Evolutionary conservation across 2,888 invertebrate genomes (phyloP), one percentile per base, ranked within the genome.

Genomic region (Malacosoma neustria): DNA sequence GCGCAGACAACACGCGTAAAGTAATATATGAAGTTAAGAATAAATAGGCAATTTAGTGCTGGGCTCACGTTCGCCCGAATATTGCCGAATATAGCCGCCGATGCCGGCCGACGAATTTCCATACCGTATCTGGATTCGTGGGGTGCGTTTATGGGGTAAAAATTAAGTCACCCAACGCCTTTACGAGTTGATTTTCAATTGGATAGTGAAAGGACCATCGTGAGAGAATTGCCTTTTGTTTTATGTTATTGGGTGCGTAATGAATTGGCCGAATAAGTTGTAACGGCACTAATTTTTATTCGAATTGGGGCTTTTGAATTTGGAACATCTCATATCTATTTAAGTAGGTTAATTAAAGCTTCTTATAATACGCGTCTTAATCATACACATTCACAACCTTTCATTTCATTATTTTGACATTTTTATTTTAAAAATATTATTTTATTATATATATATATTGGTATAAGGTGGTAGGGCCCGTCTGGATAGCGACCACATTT

Each of bases 11-110:
- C 84, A 81, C 72, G 76, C 82, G 79, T 76, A 82, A 81, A 82
- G 85, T 86, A 86, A 87, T 87, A 85, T 86, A 86, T 86, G 87
- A 86, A 85, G 84, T 86, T 77, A 82, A 81, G 86, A 84, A 86
- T 87, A 87, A 87, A 87, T 84, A 87, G 87, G 85, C 86, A 79
- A 85, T 86, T 87, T 82, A 75, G 79, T 74, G 67, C 65, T 72
- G 68, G 65, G 62, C 82, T 65, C 87, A 87, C 87, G 87, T 86
- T 58, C 72, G 51, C 47, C 74, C 79, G 84, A 81, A 80, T 76
- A 82, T 80, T 71, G 76, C 74, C 80, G 85, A 86, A 82, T 84
- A 84, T 79, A 62, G 81, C 79, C 80, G 80, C 72, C 71, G 72
- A 22, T 22, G 22, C 72, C 72, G 69, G 61, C 61, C 57, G 63